Evolutionary conservation across 2,797 vertebrate species (phyloP).

Genomic region (Malurus splendens): DNA sequence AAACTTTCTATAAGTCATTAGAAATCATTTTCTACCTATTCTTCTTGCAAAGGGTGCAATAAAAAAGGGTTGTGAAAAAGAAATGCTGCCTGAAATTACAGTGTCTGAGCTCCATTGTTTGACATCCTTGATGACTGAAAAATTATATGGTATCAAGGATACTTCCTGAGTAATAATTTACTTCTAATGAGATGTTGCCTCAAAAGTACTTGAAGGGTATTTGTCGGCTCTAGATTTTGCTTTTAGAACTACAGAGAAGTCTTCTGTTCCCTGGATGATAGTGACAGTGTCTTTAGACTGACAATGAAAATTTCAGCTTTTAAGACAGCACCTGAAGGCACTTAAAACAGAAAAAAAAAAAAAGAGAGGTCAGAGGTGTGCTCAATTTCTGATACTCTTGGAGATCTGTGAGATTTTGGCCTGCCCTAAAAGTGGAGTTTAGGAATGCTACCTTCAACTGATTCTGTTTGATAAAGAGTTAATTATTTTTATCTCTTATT

Average conservation of each 20-base stretch:
- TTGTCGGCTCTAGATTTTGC: neutral
- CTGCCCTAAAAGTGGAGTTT: neutral
- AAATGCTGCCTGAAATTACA: constrained; percentile 7
- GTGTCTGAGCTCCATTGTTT: neutral
- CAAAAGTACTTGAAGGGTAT: neutral
- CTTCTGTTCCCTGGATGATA: neutral
- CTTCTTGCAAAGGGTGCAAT: neutral
- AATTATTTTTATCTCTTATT: neutral
- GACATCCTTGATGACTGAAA: constrained; percentile 12
- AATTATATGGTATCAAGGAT: neutral
- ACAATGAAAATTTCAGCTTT: neutral
- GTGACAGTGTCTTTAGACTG: neutral
- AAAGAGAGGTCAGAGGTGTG: neutral
- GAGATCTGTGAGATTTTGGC: neutral
- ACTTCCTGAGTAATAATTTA: neutral
- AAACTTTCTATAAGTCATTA: neutral
- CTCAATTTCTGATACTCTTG: neutral
- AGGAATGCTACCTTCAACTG: neutral
- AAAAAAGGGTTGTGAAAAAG: neutral
- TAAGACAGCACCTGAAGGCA: neutral
- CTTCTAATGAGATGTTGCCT: neutral
- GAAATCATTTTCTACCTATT: neutral
- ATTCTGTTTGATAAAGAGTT: neutral
- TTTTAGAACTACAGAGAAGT: neutral
- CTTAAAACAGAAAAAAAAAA: neutral